Base-by-base conservation (phyloP, 2,113 vertebrate genomes). In the Pygoscelis antarcticus region DNA sequence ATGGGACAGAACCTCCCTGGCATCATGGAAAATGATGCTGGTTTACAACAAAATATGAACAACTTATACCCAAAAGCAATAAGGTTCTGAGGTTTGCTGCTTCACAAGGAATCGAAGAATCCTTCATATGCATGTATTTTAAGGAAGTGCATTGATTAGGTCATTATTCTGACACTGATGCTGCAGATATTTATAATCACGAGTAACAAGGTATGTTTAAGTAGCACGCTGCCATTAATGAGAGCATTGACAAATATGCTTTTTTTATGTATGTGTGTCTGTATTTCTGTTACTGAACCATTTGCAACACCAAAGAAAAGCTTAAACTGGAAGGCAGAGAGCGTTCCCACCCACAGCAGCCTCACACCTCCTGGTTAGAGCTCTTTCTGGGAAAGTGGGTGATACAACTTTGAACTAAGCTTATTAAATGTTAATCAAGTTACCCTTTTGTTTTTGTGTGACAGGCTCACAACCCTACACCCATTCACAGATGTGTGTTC, bases 341-440 rank as follows among this genome's bases (percentile, higher is more conserved):
- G 77, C 12, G 40, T 91, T 95, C 30, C 65, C 74, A 78, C 57
- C 64, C 81, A 75, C 42, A 66, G 51, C 17, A 78, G n/a, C 6
- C 46, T 87, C 55, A 83, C 29, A 81, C 7, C 5, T 92, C 55
- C 64, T 90, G 44, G 57, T 90, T 51, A 90, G 40, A 32, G 10
- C 11, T 57, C 11, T 70, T 68, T 57, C 80, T 74, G 66, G 54
- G 76, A 91, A 95, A 93, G 60, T 16, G 38, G 6, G 46, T 47
- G 44, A 80, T 76, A 52, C 3, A 69, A 77, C 55, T 92, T 80
- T 75, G 42, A 89, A 91, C 42, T 70, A 49, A 87, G 65, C 27
- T 87, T 96, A n/a, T 79, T 84, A 89, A 74, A 87, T 80, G 29
- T 84, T 93, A 92, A 87, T 75, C 38, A 60, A 89, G 78, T 57